A percentile compares a stretch with the other conserved stretches of the same genome.
Evolutionary conservation across 2,888 invertebrate genomes (phyloP).

Genomic region (Lydus trimaculatus): DNA sequence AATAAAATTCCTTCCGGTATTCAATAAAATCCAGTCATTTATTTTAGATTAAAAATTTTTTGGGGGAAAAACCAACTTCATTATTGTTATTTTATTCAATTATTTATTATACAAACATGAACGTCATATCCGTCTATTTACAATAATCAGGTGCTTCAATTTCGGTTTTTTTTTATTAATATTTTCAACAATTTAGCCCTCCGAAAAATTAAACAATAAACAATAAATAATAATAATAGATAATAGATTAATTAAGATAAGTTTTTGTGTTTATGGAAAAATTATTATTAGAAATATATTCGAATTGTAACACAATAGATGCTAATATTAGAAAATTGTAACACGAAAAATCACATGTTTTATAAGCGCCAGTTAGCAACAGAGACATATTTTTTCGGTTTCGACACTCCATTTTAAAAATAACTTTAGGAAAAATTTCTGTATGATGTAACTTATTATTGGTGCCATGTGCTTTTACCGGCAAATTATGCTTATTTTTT

Average conservation of each 20-base stretch:
- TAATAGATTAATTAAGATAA: not conserved
- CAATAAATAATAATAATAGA: not conserved
- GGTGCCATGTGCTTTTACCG: conserved; percentile 22
- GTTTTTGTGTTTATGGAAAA: no score
- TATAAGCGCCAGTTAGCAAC: conserved; percentile 24
- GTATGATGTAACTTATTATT: conserved; percentile 8
- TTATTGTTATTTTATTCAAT: not conserved
- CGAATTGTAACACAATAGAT: not conserved
- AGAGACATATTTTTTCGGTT: conserved; percentile 11
- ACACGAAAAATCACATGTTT: not conserved
- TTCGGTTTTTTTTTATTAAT: not conserved
- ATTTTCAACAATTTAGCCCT: no score
- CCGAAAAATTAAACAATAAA: no score
- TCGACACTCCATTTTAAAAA: conserved; percentile 12
- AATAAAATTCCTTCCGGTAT: not conserved
- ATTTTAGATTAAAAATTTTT: not conserved
- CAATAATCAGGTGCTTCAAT: not conserved
- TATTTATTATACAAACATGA: not conserved
- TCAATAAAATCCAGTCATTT: not conserved
- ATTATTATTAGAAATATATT: no score
- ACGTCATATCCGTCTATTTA: conserved; percentile 3
- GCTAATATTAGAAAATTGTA: conserved; percentile 2
- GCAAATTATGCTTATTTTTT: not conserved
- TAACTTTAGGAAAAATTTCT: conserved; percentile 12
- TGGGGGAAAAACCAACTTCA: not conserved